Conservation (phyloP, 2,113 vertebrate species). For the Meles meles region DNA sequence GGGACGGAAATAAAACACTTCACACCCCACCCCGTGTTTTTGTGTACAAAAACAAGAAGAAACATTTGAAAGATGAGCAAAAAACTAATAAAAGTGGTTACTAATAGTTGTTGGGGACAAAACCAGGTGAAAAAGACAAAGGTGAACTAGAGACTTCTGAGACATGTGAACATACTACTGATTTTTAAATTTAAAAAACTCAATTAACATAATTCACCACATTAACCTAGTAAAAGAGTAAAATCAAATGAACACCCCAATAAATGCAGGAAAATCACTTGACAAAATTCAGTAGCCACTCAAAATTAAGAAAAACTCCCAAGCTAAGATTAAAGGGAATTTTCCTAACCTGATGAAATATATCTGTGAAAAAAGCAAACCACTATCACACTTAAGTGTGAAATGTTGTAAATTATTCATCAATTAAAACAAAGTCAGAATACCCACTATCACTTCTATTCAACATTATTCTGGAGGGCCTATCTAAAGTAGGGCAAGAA, state of each 20-base stretch:
- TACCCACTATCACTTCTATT: not conserved
- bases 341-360: not conserved
- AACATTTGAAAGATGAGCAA: not conserved
- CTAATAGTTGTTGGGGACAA: not conserved
- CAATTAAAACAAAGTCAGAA: not conserved
- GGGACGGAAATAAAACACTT: not conserved
- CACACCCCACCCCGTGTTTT: not conserved
- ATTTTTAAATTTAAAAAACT: conserved; percentile 8
- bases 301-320: not conserved
- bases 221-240: not conserved
- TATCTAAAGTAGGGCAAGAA: not conserved
- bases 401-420: not conserved
- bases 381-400: not conserved
- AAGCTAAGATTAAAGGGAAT: not conserved
- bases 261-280: not conserved
- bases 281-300: conserved; percentile 3
- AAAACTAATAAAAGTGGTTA: not conserved
- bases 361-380: not conserved
- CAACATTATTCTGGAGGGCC: not conserved
- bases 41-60: not conserved
- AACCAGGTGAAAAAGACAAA: not conserved
- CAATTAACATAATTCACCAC: not conserved
- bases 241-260: not conserved
- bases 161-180: not conserved
- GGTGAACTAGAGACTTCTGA: not conserved